These are phyloP conservation scores for Cossypha polioptera DNA, from an alignment of 2,797 vertebrate genomes.

Conservation along the genomic window DNA sequence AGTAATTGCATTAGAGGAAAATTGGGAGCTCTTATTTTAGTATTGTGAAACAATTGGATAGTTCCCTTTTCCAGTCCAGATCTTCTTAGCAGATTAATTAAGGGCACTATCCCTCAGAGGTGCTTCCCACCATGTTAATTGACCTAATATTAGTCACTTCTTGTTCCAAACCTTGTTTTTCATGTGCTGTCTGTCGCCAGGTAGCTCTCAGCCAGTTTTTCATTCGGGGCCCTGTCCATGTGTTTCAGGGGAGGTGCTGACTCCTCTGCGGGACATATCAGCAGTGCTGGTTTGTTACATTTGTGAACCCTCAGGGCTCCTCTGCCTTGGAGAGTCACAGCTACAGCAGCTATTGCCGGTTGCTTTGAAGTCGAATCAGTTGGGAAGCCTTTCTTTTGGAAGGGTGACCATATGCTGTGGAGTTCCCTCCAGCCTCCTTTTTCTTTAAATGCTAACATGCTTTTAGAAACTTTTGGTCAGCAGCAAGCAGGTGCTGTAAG, in stretches of 20 bases:
- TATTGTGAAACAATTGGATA: not conserved
- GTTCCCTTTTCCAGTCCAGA: constrained; percentile 32
- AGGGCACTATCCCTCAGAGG: not conserved
- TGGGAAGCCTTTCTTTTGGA: not conserved
- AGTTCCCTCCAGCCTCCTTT: fast-evolving
- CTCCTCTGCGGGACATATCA: not conserved
- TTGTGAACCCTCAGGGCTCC: not conserved
- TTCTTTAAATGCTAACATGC: not conserved
- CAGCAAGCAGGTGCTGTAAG: not conserved
- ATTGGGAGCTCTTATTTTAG: not conserved
- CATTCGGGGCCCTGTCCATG: not conserved
- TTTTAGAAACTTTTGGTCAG: not conserved
- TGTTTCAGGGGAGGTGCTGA: not conserved
- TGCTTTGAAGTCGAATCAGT: not conserved
- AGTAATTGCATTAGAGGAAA: not conserved
- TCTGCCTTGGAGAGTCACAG: not conserved
- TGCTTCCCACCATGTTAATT: not conserved
- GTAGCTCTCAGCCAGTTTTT: not conserved
- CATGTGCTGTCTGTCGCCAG: not conserved
- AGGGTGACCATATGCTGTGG: not conserved
- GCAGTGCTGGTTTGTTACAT: not conserved
- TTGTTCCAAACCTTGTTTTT: not conserved
- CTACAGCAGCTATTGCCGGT: not conserved
- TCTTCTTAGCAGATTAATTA: constrained; percentile 10
- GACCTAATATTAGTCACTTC: not conserved